Percentiles rank a stretch among this genome's conserved stretches.
These are phyloP conservation scores for Conistra vaccinii DNA, from an alignment of 2,888 invertebrate genomes.

Conservation along the genomic window DNA sequence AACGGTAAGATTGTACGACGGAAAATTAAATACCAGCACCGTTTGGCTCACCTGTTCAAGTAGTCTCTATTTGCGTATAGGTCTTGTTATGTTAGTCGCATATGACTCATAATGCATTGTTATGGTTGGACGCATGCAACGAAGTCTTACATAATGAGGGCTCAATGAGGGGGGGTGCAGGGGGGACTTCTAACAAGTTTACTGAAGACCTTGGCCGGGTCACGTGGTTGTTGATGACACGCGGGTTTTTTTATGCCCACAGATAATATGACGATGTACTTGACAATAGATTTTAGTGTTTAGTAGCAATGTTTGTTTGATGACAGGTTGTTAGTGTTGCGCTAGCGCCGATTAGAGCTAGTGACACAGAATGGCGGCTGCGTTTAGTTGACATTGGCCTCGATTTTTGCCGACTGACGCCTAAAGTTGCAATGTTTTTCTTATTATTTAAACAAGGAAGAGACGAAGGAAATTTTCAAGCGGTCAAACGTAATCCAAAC, in stretches of 20 bases:
- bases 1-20: slow-evolving; percentile 25
- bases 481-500: background rate
- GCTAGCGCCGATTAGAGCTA: slow-evolving; percentile 8
- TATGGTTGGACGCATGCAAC: slow-evolving; percentile 70
- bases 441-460: slow-evolving; percentile 6
- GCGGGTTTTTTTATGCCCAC: slow-evolving; percentile 44
- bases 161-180: slow-evolving; percentile 55
- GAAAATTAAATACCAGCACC: slow-evolving; percentile 29
- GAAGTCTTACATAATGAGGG: slow-evolving; percentile 72
- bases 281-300: slow-evolving; percentile 57
- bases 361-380: slow-evolving; percentile 32
- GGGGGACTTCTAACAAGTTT: slow-evolving; percentile 70
- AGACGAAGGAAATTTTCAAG: background rate
- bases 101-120: slow-evolving; percentile 69
- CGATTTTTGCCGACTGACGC: slow-evolving; percentile 15
- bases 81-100: slow-evolving; percentile 39
- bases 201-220: slow-evolving; percentile 69
- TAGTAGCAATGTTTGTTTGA: slow-evolving; percentile 33
- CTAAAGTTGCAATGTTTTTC: slow-evolving; percentile 9
- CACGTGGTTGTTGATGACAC: slow-evolving; percentile 58
- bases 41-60: slow-evolving; percentile 23
- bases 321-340: slow-evolving; percentile 19
- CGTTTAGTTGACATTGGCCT: slow-evolving; percentile 46
- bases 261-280: slow-evolving; percentile 51
- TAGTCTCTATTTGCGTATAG: slow-evolving; percentile 25